A percentile compares a stretch with the other conserved stretches of the same genome.
These are phyloP conservation scores for Polydrusus cervinus DNA, from an alignment of 2,888 invertebrate species.

Conservation along the genomic window DNA sequence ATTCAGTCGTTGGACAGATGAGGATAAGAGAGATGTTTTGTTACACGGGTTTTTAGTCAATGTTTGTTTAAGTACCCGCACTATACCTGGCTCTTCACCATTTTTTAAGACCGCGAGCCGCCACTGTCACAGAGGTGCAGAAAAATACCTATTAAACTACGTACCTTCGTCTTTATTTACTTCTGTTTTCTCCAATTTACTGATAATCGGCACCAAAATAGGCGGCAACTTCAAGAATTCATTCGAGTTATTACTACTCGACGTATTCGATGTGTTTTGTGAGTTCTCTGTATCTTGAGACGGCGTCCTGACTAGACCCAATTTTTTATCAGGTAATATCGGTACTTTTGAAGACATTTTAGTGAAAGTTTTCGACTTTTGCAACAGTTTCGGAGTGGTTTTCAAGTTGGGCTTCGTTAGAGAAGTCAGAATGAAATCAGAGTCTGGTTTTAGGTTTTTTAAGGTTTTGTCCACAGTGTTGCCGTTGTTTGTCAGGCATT, in stretches of 20 bases:
- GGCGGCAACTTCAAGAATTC: constrained; percentile 80
- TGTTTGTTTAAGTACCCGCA: too few species aligned
- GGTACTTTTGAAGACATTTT: constrained; percentile 63
- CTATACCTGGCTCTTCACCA: too few species aligned
- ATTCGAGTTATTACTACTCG: constrained; percentile 73
- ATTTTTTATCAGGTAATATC: constrained; percentile 73
- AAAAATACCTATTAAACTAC: too few species aligned
- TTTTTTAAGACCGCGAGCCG: too few species aligned
- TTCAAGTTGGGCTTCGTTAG: constrained; percentile 63
- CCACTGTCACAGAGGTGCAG: not conserved
- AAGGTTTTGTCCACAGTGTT: constrained; percentile 63
- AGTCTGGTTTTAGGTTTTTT: constrained; percentile 67
- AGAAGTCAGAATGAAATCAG: constrained; percentile 69
- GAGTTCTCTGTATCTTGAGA: constrained; percentile 79
- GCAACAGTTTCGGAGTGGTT: constrained; percentile 26
- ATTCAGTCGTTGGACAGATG: too few species aligned
- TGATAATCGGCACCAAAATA: constrained; percentile 81
- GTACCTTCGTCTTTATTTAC: constrained; percentile 41
- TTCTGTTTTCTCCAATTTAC: constrained; percentile 74
- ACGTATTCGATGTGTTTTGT: constrained; percentile 76
- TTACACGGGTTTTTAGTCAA: too few species aligned
- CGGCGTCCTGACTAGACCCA: constrained; percentile 68
- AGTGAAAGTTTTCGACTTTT: constrained; percentile 60
- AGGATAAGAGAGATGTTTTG: too few species aligned
- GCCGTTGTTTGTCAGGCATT: constrained; percentile 72